Percentiles rank a stretch among this genome's conserved stretches.
Evolutionary conservation across 2,113 vertebrate genomes (phyloP).

Genomic region (Aspiorhynchus laticeps): DNA sequence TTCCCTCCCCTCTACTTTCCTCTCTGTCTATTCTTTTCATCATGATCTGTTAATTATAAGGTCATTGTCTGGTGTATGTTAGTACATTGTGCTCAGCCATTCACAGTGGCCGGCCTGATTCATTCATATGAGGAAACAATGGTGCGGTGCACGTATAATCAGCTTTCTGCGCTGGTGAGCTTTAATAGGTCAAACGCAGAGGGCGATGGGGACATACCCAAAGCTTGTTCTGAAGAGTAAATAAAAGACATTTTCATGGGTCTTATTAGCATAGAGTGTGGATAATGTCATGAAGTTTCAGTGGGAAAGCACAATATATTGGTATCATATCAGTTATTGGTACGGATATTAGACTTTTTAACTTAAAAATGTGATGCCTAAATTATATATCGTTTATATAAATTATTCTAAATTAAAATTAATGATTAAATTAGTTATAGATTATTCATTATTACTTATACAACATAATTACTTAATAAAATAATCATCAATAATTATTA

Average conservation of each 20-base stretch:
- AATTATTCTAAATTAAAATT: too few species aligned
- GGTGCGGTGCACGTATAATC: conserved; percentile 19
- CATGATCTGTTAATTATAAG: conserved; percentile 48
- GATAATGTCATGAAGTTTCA: neutral
- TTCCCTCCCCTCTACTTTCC: conserved; percentile 23
- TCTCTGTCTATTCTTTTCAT: conserved; percentile 35
- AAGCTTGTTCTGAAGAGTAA: conserved; percentile 9
- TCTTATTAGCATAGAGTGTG: neutral
- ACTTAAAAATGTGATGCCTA: neutral
- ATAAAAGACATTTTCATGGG: neutral
- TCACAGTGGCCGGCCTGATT: conserved; percentile 16
- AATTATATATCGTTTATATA: neutral
- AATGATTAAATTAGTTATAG: too few species aligned
- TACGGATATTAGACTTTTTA: neutral
- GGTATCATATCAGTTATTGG: neutral
- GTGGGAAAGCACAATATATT: neutral
- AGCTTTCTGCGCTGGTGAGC: conserved; percentile 23
- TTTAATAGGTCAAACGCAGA: conserved; percentile 30
- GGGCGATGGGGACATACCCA: neutral
- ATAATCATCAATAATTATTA: too few species aligned
- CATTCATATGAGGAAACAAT: conserved; percentile 36
- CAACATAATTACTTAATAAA: too few species aligned
- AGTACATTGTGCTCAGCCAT: conserved; percentile 24
- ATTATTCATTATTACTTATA: too few species aligned
- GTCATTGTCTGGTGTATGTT: conserved; percentile 33